phyloP scores from a whole-genome alignment of 1,140 invertebrate species.

The Heliothis virescens region DNA sequence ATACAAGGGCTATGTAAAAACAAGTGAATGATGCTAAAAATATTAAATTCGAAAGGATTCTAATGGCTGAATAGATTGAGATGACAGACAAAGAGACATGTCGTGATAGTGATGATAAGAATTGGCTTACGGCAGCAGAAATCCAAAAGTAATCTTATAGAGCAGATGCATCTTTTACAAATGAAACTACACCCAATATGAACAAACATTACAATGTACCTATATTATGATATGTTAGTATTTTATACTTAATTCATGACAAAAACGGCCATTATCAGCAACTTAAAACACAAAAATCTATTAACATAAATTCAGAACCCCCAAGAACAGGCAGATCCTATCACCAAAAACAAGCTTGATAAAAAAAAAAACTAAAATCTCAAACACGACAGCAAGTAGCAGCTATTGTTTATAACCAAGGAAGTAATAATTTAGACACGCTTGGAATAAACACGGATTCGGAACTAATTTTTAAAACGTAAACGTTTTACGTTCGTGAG shows the following conservation, averaged over 20 bases:
- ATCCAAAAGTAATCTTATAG: not conserved
- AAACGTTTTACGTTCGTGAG: conserved; percentile 32
- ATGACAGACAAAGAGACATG: too few species aligned
- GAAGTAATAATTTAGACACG: conserved; percentile 44
- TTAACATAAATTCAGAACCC: too few species aligned
- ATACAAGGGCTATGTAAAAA: not conserved
- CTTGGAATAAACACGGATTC: conserved; percentile 22
- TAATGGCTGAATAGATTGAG: too few species aligned
- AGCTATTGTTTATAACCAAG: conserved; percentile 24
- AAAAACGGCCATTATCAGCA: too few species aligned
- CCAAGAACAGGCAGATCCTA: too few species aligned
- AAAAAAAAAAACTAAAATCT: conserved; percentile 21
- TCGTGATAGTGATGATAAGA: too few species aligned
- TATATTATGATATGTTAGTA: too few species aligned
- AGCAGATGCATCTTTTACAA: not conserved
- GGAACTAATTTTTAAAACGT: conserved; percentile 46
- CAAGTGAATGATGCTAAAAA: not conserved
- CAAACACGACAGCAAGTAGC: conserved; percentile 27
- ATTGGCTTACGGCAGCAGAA: not conserved
- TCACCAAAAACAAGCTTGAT: too few species aligned
- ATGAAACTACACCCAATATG: too few species aligned
- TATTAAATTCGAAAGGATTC: not conserved
- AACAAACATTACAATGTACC: too few species aligned
- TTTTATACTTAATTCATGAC: too few species aligned
- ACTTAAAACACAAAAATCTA: too few species aligned